Evolutionary conservation across 2,797 vertebrate species (phyloP), one percentile per base, ranked within the genome.

Genomic region (Hafferia zeledoni): DNA sequence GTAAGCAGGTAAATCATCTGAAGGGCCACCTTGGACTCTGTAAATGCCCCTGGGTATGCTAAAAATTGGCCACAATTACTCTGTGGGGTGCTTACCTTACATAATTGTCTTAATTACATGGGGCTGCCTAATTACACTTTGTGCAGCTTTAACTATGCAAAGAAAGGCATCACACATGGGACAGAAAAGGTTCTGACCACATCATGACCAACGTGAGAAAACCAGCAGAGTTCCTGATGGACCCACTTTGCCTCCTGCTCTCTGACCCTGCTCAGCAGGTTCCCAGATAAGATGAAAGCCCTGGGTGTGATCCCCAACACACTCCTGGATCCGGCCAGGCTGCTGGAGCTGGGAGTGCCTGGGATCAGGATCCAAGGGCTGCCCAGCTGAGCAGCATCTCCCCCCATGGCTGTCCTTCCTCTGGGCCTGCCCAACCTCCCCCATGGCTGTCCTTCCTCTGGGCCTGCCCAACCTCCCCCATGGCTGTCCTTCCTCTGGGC

Each of bases 61-160:
- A 93, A 95, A 95, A 90, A 89, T 93, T 81, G 74, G 56, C 87
- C 93, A 79, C 65, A 84, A 89, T 96, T 91, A 79, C 75, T 80
- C 68, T 8, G 74, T 23, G 88, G 91, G 80, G 31, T 67, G 74
- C 91, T 91, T 82, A 93, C 94, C 67, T n/a, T 76, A 37, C 56
- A 13, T 89, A 90, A 93, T 80, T 81, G 67, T n/a, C 85, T 61
- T 90, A 94, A 95, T 96, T 93, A 79, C 24, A 35, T 5, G 49
- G 61, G 52, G 68, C 74, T 87, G 57, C 83, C 85, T 95, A 47
- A 89, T 71, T 50, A 74, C 74, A 44, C 61, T 57, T 27, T 23
- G 68, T 69, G 74, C 81, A 87, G 91, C 93, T 80, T 63, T 74
- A 92, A 70, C 69, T 47, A 56, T 84, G 87, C 87, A 83, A 92